Evolutionary conservation across 2,888 invertebrate species (phyloP).

Genomic region (Cheilosia scutellata): DNA sequence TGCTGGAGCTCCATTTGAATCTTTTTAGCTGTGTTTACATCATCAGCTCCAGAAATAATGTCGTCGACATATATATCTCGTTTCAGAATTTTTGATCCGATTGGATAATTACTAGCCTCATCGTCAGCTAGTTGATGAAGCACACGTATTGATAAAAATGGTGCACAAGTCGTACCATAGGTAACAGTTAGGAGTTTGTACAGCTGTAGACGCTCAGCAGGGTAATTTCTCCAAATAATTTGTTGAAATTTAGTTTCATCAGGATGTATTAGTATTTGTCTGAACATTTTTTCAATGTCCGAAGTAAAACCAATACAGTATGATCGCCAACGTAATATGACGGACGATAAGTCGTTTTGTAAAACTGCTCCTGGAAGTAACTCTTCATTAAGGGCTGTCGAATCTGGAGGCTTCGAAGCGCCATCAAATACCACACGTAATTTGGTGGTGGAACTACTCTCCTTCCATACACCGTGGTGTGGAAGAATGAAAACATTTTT

Average conservation of each 20-base stretch:
- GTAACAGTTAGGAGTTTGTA: conserved; percentile 9
- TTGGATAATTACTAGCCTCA: neutral
- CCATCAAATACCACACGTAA: conserved; percentile 25
- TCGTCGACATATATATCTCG: neutral
- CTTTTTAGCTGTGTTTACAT: neutral
- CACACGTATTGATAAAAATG: neutral
- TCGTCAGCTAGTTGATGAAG: neutral
- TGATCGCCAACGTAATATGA: too few species aligned
- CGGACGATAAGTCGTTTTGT: too few species aligned
- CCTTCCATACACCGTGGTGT: conserved; percentile 32
- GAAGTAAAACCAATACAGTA: too few species aligned
- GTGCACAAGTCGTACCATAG: too few species aligned
- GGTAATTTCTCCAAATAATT: neutral
- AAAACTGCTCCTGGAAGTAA: too few species aligned
- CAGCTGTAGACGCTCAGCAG: neutral
- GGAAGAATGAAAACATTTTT: conserved; percentile 13
- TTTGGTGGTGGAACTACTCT: conserved; percentile 17
- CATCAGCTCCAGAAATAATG: conserved; percentile 20
- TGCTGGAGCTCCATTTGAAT: conserved; percentile 1
- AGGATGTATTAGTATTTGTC: conserved; percentile 20
- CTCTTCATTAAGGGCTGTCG: too few species aligned
- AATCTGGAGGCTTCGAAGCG: conserved; percentile 13
- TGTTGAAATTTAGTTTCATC: conserved; percentile 21
- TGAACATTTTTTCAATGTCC: conserved; percentile 7
- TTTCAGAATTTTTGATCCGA: neutral